Evolutionary conservation across 2,797 vertebrate species (phyloP).

Genomic region (Aeoliscus strigatus): DNA sequence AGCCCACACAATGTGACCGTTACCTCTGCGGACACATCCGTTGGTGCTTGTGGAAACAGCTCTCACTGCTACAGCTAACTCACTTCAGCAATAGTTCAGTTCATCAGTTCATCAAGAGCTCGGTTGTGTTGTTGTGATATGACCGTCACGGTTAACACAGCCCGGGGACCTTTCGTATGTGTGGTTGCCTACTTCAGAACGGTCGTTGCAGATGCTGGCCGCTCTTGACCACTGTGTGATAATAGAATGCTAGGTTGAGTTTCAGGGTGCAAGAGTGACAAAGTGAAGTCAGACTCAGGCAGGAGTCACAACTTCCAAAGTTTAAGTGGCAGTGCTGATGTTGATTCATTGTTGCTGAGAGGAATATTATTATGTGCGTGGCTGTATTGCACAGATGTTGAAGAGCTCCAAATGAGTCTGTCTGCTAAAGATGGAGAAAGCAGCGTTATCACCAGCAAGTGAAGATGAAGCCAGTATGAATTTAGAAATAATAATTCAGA

Average conservation of each 20-base stretch:
- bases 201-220: constrained; percentile 47
- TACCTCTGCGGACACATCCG: constrained; percentile 30
- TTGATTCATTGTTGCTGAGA: constrained; percentile 56
- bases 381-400: constrained; percentile 40
- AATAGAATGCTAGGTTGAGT: constrained; percentile 56
- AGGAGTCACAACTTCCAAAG: constrained; percentile 57
- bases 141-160: constrained; percentile 49
- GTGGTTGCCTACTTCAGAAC: constrained; percentile 44
- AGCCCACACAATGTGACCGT: constrained; percentile 34
- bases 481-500: constrained; percentile 43
- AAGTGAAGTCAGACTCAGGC: constrained; percentile 58
- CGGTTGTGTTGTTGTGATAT: constrained; percentile 42
- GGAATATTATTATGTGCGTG: constrained; percentile 53
- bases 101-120: constrained; percentile 55
- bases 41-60: constrained; percentile 42
- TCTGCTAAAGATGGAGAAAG: constrained; percentile 30
- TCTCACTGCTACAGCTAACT: constrained; percentile 17
- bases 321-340: constrained; percentile 60
- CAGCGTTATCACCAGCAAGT: constrained; percentile 29
- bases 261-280: constrained; percentile 58
- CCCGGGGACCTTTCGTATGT: constrained; percentile 28
- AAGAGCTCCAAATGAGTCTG: constrained; percentile 25
- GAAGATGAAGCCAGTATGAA: constrained; percentile 23
- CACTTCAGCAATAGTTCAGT: constrained; percentile 39
- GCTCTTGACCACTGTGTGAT: constrained; percentile 49